Conservation (phyloP, 2,113 vertebrate species). For the Chloropsis cyanopogon region DNA sequence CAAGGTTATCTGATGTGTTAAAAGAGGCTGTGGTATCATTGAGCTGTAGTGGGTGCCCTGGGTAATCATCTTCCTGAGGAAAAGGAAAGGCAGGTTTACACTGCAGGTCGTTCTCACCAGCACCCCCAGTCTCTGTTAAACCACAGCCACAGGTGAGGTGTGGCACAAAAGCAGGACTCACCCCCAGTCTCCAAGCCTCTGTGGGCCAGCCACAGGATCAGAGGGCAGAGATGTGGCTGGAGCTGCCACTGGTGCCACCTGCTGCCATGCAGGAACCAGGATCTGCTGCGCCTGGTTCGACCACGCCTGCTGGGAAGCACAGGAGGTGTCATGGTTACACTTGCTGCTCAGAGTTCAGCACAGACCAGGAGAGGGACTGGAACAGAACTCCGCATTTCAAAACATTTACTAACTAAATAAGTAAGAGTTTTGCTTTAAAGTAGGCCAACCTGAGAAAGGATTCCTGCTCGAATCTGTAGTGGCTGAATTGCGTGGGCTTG, state of each 20-base stretch:
- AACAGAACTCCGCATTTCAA: neutral
- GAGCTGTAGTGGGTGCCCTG: constrained; percentile 93
- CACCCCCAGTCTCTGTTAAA: neutral
- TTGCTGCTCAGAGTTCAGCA: neutral
- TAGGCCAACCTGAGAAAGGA: constrained; percentile 88
- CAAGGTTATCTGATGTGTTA: constrained; percentile 95
- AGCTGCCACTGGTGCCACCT: constrained; percentile 85
- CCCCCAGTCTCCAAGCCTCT: constrained; percentile 96
- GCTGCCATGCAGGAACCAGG: constrained; percentile 93
- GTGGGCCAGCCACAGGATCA: constrained; percentile 89
- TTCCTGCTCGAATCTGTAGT: constrained; percentile 90
- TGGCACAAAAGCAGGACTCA: constrained; percentile 58
- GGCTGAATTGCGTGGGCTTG: constrained; percentile 91
- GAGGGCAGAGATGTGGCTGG: constrained; percentile 83
- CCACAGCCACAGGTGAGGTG: neutral
- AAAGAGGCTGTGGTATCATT: constrained; percentile 89
- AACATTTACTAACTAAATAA: neutral
- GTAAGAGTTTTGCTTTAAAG: neutral
- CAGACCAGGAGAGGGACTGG: neutral
- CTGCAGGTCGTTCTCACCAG: neutral
- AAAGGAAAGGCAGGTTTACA: constrained; percentile 27
- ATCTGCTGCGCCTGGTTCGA: constrained; percentile 91
- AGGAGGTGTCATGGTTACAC: neutral
- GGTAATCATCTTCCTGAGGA: constrained; percentile 89
- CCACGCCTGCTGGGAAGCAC: constrained; percentile 81